Conservation (phyloP, 2,888 invertebrate genomes). For the Beris chalybata region DNA sequence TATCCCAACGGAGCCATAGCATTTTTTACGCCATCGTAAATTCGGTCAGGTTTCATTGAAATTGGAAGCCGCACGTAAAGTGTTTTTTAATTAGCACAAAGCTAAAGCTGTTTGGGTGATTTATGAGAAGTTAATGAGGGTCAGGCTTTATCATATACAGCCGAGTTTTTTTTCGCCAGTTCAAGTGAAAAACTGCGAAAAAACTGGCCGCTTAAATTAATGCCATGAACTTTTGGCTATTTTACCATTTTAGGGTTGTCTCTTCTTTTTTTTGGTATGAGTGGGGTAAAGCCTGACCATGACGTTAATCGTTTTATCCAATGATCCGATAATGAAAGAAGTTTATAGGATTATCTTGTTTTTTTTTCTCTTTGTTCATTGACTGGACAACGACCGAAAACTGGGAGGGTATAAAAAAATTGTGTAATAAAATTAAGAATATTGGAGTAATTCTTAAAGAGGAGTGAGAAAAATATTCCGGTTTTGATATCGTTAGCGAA, state of each 20-base stretch:
- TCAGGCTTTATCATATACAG: slow-evolving; percentile 4
- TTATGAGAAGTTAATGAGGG: slow-evolving; percentile 33
- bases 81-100: slow-evolving; percentile 29
- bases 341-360: neutral
- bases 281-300: slow-evolving; percentile 3
- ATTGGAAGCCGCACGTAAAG: slow-evolving; percentile 19
- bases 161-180: too few species aligned
- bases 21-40: slow-evolving; percentile 3
- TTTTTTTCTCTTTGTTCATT: too few species aligned
- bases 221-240: slow-evolving; percentile 11
- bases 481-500: too few species aligned
- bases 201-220: slow-evolving; percentile 12
- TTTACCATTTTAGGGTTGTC: slow-evolving; percentile 1
- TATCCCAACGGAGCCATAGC: neutral
- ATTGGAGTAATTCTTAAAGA: too few species aligned
- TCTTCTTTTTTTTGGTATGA: neutral
- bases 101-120: slow-evolving; percentile 25
- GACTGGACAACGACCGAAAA: too few species aligned
- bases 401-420: too few species aligned
- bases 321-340: slow-evolving; percentile 23
- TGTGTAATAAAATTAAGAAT: too few species aligned
- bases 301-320: slow-evolving; percentile 28
- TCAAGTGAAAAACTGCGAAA: too few species aligned
- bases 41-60: slow-evolving; percentile 10
- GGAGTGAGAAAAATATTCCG: too few species aligned